Percentiles rank a stretch among this genome's conserved stretches.
Evolutionary conservation across 2,888 invertebrate species (phyloP).

Genomic region (Anthrax anthrax): DNA sequence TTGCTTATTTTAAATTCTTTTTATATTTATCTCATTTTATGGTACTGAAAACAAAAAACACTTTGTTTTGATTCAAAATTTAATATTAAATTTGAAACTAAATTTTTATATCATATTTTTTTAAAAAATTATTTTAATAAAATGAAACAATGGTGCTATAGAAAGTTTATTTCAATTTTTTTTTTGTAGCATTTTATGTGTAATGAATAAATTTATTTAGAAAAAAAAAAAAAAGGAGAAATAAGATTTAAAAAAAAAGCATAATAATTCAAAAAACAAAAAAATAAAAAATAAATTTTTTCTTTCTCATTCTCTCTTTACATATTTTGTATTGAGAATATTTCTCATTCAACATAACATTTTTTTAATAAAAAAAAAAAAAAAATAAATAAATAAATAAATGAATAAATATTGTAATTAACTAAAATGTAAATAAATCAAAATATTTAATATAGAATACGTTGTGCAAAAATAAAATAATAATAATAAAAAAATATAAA

Average conservation of each 20-base stretch:
- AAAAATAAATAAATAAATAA: background rate
- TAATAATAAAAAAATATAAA: no score
- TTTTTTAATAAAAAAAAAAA: background rate
- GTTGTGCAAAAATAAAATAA: no score
- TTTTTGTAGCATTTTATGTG: background rate
- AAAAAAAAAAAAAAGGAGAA: slow-evolving; percentile 2
- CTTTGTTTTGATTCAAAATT: no score
- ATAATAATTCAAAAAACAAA: background rate
- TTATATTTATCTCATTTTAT: no score
- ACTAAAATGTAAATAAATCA: no score
- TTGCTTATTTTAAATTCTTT: no score
- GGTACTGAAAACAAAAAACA: no score
- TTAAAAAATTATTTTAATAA: slow-evolving; percentile 12
- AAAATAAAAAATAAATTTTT: slow-evolving; percentile 1
- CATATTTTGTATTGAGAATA: slow-evolving; percentile 7
- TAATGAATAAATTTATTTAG: no score
- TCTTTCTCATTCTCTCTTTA: background rate
- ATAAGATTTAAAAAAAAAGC: slow-evolving; percentile 5
- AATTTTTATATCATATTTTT: no score
- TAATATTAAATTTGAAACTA: no score
- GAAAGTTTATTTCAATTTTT: slow-evolving; percentile 16
- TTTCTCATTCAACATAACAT: slow-evolving; percentile 5
- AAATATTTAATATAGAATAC: no score
- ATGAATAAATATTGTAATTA: background rate
- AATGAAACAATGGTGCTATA: slow-evolving; percentile 26